Conservation (phyloP, 2,797 vertebrate genomes). For the Protosalanx chinensis region DNA sequence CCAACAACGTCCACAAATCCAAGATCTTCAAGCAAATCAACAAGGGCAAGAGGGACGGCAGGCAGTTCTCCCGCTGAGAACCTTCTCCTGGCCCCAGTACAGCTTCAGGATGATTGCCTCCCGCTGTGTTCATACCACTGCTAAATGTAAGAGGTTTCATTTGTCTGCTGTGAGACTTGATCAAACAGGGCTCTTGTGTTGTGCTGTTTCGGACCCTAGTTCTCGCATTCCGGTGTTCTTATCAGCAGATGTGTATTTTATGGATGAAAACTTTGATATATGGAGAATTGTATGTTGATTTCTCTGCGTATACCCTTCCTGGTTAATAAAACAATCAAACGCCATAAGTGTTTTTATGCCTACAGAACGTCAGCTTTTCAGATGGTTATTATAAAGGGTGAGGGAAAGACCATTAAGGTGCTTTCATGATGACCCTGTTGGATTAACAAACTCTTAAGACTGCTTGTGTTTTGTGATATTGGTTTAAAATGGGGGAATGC, state of each 20-base stretch:
- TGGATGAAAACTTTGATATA: background rate
- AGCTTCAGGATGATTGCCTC: background rate
- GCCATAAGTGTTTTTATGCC: background rate
- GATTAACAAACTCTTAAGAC: no score
- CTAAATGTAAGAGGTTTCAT: background rate
- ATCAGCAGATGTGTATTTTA: background rate
- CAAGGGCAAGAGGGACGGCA: constrained; percentile 74
- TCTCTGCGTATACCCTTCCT: background rate
- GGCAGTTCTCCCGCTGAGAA: constrained; percentile 87
- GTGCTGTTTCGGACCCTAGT: background rate
- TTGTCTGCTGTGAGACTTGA: background rate
- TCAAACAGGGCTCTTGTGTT: background rate
- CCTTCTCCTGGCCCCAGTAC: background rate
- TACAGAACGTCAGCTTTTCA: background rate
- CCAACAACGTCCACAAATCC: constrained; percentile 80
- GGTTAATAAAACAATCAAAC: constrained; percentile 12
- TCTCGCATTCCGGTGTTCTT: constrained; percentile 3
- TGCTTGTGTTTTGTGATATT: no score
- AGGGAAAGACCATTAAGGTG: no score
- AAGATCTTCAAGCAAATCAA: constrained; percentile 91
- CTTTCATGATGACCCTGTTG: no score
- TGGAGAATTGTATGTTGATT: background rate
- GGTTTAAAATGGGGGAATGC: no score
- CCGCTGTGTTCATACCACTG: background rate
- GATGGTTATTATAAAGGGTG: background rate